These are phyloP conservation scores for Aphis gossypii DNA, from an alignment of 1,140 invertebrate genomes.

Conservation along the genomic window DNA sequence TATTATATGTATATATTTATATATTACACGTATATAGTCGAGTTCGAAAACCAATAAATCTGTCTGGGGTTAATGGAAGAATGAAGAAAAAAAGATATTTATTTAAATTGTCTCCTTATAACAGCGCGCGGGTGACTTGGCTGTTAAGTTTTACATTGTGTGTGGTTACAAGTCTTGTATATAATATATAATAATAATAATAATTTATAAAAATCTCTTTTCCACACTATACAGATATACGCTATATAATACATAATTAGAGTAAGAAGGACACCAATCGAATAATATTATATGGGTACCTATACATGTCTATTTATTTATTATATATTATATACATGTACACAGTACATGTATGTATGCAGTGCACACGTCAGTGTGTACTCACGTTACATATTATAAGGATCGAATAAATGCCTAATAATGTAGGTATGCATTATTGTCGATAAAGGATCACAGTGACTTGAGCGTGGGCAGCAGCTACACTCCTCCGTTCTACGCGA, in stretches of 20 bases:
- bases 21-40: conserved; percentile 14
- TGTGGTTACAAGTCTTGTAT: conserved; percentile 28
- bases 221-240: not conserved
- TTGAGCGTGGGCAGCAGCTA: not conserved
- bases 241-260: conserved; percentile 14
- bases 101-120: conserved; percentile 54
- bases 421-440: not conserved
- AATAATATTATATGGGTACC: not conserved
- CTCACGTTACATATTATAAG: not conserved
- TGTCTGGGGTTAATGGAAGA: conserved; percentile 57
- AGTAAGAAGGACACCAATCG: conserved; percentile 44
- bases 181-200: conserved; percentile 29
- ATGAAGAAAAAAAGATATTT: conserved; percentile 48
- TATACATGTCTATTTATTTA: not conserved
- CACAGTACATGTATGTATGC: not conserved
- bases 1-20: not conserved
- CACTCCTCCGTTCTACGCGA: not conserved
- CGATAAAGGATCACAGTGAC: not conserved
- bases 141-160: conserved; percentile 57
- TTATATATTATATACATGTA: not conserved
- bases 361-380: not conserved
- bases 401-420: not conserved
- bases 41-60: conserved; percentile 57
- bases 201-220: conserved; percentile 27
- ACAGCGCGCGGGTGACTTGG: conserved; percentile 37